Conservation (phyloP, 2,888 invertebrate species). For the Omphaloscelis lunosa region DNA sequence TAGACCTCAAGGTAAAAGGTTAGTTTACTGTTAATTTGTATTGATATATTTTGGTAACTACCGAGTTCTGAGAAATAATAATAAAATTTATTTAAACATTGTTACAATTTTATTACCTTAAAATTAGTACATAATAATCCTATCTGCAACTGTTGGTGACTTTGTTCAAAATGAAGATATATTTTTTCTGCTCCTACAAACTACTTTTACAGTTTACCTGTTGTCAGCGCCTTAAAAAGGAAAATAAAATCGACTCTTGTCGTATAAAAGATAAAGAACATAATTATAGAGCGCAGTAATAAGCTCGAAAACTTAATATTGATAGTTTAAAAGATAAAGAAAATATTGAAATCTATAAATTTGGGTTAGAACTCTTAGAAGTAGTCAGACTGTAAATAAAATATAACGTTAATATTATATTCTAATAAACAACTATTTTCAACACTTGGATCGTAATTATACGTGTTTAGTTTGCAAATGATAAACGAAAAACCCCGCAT, state of each 20-base stretch:
- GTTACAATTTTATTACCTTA: no score
- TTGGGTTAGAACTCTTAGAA: not conserved
- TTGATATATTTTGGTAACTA: no score
- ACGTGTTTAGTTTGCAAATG: constrained; percentile 3
- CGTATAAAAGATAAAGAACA: not conserved
- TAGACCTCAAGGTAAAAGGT: no score
- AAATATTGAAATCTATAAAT: not conserved
- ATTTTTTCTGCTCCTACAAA: no score
- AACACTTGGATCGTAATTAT: constrained; percentile 26
- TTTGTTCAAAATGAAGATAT: no score
- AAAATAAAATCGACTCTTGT: not conserved
- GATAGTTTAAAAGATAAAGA: not conserved
- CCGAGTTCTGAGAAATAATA: no score
- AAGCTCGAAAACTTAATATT: not conserved
- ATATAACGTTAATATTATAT: not conserved
- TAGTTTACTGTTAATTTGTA: no score
- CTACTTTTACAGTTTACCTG: no score
- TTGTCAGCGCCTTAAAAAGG: not conserved
- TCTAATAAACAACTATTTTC: not conserved
- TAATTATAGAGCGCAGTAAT: not conserved
- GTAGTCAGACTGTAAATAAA: not conserved
- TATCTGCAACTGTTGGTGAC: no score
- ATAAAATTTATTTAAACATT: no score
- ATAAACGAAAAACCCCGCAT: constrained; percentile 14
- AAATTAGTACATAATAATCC: no score